These are phyloP conservation scores for Dascillus cervinus DNA, from an alignment of 2,888 invertebrate species.

Conservation along the genomic window DNA sequence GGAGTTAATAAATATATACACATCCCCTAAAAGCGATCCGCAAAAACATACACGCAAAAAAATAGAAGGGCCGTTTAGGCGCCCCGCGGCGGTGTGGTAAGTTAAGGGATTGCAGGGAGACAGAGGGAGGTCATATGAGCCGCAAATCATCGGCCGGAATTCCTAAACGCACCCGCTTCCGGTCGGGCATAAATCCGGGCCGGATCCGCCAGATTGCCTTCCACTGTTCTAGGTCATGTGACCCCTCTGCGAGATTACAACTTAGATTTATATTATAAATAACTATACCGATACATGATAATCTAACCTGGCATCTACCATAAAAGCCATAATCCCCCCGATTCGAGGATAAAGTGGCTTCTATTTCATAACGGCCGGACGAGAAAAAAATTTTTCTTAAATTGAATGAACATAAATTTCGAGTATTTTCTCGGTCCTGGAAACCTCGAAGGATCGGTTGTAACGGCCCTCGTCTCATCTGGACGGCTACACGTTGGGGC, in stretches of 20 bases:
- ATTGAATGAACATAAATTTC: no score
- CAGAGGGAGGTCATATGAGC: slow-evolving; percentile 31
- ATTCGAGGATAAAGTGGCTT: no score
- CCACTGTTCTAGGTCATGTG: slow-evolving; percentile 26
- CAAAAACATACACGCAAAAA: slow-evolving; percentile 22
- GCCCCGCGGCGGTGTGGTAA: slow-evolving; percentile 15
- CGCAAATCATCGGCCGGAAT: slow-evolving; percentile 57
- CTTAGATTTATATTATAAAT: slow-evolving; percentile 5
- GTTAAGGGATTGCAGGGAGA: slow-evolving; percentile 18
- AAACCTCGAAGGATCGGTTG: no score
- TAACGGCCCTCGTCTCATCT: no score
- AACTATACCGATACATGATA: no score
- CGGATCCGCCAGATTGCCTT: slow-evolving; percentile 39
- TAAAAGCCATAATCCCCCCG: no score
- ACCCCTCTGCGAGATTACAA: slow-evolving; percentile 13
- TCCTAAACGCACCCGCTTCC: slow-evolving; percentile 51
- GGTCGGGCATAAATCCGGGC: slow-evolving; percentile 36
- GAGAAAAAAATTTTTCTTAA: no score
- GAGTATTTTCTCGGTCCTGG: no score
- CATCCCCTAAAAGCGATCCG: slow-evolving; percentile 24
- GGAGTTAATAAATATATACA: slow-evolving; percentile 33
- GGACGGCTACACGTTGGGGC: no score
- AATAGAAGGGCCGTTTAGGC: slow-evolving; percentile 10
- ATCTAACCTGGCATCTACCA: no score
- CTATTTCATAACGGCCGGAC: no score